These are phyloP conservation scores for Onthophagus sagittarius DNA, from an alignment of 2,888 invertebrate genomes.

Conservation along the genomic window DNA sequence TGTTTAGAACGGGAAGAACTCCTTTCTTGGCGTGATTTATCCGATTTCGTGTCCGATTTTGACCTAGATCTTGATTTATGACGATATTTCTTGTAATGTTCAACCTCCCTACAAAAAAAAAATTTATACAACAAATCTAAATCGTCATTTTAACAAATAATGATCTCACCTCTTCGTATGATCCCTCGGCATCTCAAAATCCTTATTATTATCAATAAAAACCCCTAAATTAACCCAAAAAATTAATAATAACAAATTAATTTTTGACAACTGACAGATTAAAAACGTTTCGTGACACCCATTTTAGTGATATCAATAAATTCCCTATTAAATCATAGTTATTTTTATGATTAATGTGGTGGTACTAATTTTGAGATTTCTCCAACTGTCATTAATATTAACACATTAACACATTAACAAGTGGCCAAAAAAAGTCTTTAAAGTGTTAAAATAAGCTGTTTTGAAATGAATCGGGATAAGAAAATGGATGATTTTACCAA, in stretches of 20 bases:
- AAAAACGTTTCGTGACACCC: background rate
- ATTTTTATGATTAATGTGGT: background rate
- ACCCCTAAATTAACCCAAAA: no score
- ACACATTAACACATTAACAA: no score
- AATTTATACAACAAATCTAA: background rate
- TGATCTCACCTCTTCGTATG: background rate
- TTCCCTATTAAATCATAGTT: background rate
- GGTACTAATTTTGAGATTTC: background rate
- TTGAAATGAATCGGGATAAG: conserved; percentile 33
- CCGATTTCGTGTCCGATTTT: conserved; percentile 3
- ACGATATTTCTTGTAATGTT: background rate
- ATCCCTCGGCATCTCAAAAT: background rate
- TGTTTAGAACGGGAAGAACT: background rate
- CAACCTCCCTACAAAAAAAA: background rate
- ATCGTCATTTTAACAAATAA: background rate
- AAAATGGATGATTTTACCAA: conserved; percentile 49
- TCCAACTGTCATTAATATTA: background rate
- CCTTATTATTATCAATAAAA: no score
- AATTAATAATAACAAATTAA: background rate
- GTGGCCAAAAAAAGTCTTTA: no score
- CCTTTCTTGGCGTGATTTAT: background rate
- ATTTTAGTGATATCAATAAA: background rate
- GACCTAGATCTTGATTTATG: conserved; percentile 12
- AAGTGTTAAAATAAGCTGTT: no score
- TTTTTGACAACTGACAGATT: background rate